Percentiles rank a stretch among this genome's conserved stretches.
Conservation (phyloP, 2,113 vertebrate species). For the Cephalopterus ornatus region DNA sequence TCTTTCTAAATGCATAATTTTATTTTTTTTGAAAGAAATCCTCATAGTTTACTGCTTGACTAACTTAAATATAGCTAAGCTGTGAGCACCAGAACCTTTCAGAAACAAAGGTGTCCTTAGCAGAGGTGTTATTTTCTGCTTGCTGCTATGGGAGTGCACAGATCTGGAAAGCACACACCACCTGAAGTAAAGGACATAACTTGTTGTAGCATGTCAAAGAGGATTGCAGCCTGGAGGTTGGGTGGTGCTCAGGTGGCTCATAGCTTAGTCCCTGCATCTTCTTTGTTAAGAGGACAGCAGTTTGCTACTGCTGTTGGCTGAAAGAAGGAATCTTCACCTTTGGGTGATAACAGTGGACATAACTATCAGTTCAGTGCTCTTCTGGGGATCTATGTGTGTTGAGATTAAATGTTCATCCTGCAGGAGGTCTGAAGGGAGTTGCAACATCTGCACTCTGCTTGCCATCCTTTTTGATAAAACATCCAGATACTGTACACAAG, state of each 20-base stretch:
- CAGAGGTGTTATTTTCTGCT: background rate
- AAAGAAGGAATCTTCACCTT: background rate
- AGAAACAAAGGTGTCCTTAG: background rate
- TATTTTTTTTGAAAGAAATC: background rate
- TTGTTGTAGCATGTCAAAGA: background rate
- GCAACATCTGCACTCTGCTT: background rate
- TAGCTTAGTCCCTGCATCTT: background rate
- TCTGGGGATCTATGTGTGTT: background rate
- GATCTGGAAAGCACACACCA: background rate
- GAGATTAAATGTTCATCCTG: background rate
- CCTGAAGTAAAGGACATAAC: background rate
- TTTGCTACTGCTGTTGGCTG: background rate
- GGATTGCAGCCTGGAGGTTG: background rate
- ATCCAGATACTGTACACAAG: background rate
- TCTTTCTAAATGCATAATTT: background rate
- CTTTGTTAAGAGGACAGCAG: background rate
- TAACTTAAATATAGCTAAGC: background rate
- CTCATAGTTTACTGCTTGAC: background rate
- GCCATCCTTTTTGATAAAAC: background rate
- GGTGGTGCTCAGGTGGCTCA: background rate
- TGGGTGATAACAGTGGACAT: background rate
- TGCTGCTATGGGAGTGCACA: background rate
- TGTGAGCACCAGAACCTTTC: background rate
- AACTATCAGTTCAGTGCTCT: background rate
- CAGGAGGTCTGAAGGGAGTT: background rate